A percentile compares a stretch with the other conserved stretches of the same genome.
These are phyloP conservation scores for Pollenia griseotomentosa DNA, from an alignment of 2,888 invertebrate species.

Conservation along the genomic window DNA sequence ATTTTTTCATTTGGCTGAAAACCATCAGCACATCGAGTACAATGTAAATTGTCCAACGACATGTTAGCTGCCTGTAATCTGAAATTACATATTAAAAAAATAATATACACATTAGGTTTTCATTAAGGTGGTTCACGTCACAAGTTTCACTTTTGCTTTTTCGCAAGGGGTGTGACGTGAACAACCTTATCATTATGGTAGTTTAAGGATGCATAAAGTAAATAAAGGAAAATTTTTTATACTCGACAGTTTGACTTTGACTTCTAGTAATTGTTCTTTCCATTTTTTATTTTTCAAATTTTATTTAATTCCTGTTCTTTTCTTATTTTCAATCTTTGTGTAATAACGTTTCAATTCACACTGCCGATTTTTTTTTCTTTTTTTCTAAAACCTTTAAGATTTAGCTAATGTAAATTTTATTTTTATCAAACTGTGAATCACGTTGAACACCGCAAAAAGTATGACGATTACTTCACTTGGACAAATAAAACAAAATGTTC, in stretches of 20 bases:
- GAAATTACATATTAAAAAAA: conserved; percentile 63
- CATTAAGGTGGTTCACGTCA: no score
- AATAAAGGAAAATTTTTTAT: conserved; percentile 1
- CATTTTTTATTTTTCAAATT: conserved; percentile 35
- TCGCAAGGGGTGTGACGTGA: not conserved
- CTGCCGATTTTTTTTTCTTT: conserved; percentile 45
- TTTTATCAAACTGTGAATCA: conserved; percentile 71
- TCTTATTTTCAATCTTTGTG: conserved; percentile 31
- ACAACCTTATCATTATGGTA: no score
- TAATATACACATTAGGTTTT: no score
- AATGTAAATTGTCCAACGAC: conserved; percentile 96
- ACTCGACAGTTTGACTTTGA: conserved; percentile 63
- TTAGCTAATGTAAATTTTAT: conserved; percentile 44
- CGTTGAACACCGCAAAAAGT: conserved; percentile 59
- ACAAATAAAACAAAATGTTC: conserved; percentile 64
- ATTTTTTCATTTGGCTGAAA: conserved; percentile 99
- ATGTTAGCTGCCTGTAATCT: conserved; percentile 85
- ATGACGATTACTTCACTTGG: conserved; percentile 65
- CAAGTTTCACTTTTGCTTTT: no score
- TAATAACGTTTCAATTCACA: conserved; percentile 45
- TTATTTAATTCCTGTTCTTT: not conserved
- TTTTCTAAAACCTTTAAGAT: conserved; percentile 45
- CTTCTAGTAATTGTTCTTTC: conserved; percentile 54
- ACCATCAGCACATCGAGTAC: conserved; percentile 97
- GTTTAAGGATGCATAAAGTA: not conserved